Conservation (phyloP, 2,888 invertebrate genomes). For the Cryptocephalus primarius region DNA sequence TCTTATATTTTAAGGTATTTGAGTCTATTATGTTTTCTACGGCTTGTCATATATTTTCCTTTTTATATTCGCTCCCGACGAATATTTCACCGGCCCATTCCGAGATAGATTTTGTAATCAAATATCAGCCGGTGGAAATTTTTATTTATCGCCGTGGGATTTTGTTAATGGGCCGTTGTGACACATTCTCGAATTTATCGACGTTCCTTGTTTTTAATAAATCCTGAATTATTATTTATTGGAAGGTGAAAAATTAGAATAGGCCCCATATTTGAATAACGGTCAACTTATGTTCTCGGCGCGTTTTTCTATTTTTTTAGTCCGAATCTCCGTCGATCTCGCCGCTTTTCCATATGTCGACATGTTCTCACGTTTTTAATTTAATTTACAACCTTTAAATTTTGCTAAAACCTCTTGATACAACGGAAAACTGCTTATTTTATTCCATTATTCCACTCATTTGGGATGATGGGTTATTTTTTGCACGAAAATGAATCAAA, state of each 20-base stretch:
- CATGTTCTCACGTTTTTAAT: too few relatives aligned
- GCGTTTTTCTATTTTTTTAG: not conserved
- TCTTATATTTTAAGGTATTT: constrained; percentile 8
- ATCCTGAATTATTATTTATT: not conserved
- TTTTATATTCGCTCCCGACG: constrained; percentile 2
- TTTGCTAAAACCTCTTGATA: too few relatives aligned
- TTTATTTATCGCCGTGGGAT: constrained; percentile 3
- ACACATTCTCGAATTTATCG: constrained; percentile 3
- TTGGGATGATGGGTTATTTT: too few relatives aligned
- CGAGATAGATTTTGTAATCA: constrained; percentile 4
- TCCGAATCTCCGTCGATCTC: too few relatives aligned
- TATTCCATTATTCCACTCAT: too few relatives aligned
- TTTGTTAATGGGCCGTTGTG: constrained; percentile 1
- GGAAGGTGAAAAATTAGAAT: not conserved
- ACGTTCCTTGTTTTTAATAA: not conserved
- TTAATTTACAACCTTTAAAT: too few relatives aligned
- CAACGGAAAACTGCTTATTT: too few relatives aligned
- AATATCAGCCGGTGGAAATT: not conserved
- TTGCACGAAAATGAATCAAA: too few relatives aligned
- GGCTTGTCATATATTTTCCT: constrained; percentile 5
- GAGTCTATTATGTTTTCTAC: constrained; percentile 7
- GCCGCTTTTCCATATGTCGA: too few relatives aligned
- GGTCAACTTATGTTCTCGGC: too few relatives aligned
- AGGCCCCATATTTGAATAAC: too few relatives aligned
- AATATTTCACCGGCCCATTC: not conserved